Conservation (phyloP, 2,797 vertebrate genomes). For the Ceyx erithaca region DNA sequence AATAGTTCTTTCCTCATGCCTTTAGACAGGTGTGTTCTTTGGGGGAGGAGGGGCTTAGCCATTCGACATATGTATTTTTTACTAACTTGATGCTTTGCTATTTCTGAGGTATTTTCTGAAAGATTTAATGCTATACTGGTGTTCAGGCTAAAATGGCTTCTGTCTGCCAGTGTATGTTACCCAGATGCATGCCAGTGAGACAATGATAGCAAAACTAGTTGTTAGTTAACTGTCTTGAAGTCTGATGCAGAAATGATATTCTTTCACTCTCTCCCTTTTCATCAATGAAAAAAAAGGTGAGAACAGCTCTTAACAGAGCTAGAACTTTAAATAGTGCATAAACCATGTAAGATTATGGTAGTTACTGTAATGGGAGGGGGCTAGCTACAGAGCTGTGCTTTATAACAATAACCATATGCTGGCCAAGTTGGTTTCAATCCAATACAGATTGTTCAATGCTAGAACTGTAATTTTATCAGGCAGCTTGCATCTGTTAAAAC, state of each 20-base stretch:
- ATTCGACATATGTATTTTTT: background rate
- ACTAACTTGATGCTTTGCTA: background rate
- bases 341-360: background rate
- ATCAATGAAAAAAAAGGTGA: background rate
- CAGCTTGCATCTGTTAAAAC: background rate
- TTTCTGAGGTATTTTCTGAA: slow-evolving; percentile 12
- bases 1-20: background rate
- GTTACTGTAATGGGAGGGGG: background rate
- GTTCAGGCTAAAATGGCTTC: background rate
- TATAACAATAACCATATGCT: background rate
- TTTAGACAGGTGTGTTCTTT: background rate
- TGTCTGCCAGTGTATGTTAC: background rate
- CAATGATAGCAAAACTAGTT: background rate
- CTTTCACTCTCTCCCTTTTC: background rate
- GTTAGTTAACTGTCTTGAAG: background rate
- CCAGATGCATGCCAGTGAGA: background rate
- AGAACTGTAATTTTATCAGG: background rate
- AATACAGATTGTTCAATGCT: background rate
- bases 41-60: background rate
- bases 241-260: background rate
- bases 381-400: background rate
- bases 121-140: background rate
- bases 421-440: background rate
- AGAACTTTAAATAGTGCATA: background rate
- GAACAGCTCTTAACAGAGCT: background rate